Conservation (phyloP, 1,140 invertebrate species). For the Chelonus insularis region DNA sequence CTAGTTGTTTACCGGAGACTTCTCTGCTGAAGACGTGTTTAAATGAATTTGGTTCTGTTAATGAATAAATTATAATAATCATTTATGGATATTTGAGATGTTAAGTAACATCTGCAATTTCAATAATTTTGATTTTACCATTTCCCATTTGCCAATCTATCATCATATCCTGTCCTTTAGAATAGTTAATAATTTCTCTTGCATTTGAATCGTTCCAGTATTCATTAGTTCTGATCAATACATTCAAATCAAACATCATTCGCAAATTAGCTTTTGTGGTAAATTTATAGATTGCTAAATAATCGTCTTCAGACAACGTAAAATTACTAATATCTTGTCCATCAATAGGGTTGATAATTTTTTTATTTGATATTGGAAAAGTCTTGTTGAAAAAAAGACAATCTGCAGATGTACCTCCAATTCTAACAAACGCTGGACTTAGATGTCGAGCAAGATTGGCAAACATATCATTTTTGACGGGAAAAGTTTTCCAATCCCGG, state of each 20-base stretch:
- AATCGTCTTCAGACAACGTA: constrained; percentile 45
- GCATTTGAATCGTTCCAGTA: constrained; percentile 71
- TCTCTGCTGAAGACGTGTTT: constrained; percentile 64
- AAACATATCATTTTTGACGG: constrained; percentile 52
- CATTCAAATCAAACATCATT: constrained; percentile 73
- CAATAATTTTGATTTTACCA: constrained; percentile 59
- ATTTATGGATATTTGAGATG: neutral
- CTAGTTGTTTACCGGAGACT: constrained; percentile 63
- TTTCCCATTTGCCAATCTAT: constrained; percentile 77
- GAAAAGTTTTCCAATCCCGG: constrained; percentile 42
- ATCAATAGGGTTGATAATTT: constrained; percentile 32
- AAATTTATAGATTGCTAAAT: constrained; percentile 64
- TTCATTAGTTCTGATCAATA: constrained; percentile 64
- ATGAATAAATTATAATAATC: constrained; percentile 18
- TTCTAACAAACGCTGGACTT: constrained; percentile 64
- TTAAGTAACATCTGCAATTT: neutral
- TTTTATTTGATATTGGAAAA: neutral
- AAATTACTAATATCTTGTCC: constrained; percentile 50
- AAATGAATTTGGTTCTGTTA: constrained; percentile 70
- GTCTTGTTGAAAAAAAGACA: constrained; percentile 63
- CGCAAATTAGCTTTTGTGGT: constrained; percentile 58
- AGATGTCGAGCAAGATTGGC: constrained; percentile 62
- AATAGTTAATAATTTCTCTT: constrained; percentile 65
- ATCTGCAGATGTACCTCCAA: constrained; percentile 71
- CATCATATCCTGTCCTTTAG: constrained; percentile 58